A percentile compares a stretch with the other conserved stretches of the same genome.
Conservation (phyloP, 30 jellyfish, hydroid and myxozoan genomes). For the Hydra vulgaris region DNA sequence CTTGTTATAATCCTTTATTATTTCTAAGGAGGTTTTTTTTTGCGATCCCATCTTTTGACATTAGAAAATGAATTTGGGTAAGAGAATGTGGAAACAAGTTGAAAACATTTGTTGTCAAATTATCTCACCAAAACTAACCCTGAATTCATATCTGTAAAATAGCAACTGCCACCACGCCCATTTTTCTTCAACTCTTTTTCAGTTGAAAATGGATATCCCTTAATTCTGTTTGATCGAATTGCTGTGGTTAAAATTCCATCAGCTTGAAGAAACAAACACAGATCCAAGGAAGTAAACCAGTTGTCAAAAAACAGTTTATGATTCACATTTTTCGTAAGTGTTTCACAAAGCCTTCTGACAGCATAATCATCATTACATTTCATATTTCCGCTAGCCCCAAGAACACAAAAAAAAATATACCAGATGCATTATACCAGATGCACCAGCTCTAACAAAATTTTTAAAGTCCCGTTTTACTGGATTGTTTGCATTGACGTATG, state of each 20-base stretch:
- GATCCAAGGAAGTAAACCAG: conserved; percentile 46
- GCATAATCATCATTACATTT: background rate
- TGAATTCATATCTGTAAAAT: conserved; percentile 30
- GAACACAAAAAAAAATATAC: background rate
- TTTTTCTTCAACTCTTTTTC: conserved; percentile 36
- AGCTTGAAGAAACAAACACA: conserved; percentile 30
- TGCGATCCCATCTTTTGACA: conserved; percentile 47
- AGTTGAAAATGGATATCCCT: conserved; percentile 35
- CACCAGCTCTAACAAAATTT: conserved; percentile 35
- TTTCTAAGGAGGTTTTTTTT: conserved; percentile 39
- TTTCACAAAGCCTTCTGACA: conserved; percentile 6
- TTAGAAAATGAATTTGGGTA: background rate
- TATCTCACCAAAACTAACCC: conserved; percentile 37
- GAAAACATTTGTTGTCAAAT: conserved; percentile 48
- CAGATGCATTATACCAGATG: conserved; percentile 40
- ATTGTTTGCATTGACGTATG: conserved; percentile 20
- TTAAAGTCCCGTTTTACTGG: conserved; percentile 39
- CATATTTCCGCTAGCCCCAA: background rate
- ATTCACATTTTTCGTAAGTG: background rate
- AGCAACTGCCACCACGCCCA: conserved; percentile 36
- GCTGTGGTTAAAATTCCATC: conserved; percentile 36
- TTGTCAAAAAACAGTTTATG: conserved; percentile 48
- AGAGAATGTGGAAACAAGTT: conserved; percentile 34
- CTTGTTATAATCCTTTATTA: conserved; percentile 39
- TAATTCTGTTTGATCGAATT: conserved; percentile 35